These are phyloP conservation scores for Heliocidaris erythrogramma DNA, from an alignment of 35 echinoderm and acorn worm species.

Conservation along the genomic window DNA sequence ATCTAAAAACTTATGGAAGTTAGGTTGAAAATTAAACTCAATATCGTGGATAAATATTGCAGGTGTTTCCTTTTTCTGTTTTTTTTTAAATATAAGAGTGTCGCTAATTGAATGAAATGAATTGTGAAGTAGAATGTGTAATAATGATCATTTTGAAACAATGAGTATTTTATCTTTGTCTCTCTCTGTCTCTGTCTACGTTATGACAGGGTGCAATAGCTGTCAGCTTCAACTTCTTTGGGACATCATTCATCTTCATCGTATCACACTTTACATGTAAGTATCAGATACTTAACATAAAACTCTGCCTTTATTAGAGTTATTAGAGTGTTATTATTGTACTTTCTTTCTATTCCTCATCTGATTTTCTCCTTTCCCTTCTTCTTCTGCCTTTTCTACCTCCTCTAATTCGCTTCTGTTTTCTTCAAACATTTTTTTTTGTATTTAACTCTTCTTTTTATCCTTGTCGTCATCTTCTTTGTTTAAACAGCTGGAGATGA, in stretches of 20 bases:
- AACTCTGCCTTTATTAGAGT: no score
- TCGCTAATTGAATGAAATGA: background rate
- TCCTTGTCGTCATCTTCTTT: background rate
- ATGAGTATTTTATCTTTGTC: background rate
- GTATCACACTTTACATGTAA: conserved; percentile 91
- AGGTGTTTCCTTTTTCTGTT: no score
- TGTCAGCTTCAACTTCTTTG: conserved; percentile 95
- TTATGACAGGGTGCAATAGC: conserved; percentile 88
- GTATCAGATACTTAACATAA: conserved; percentile 12
- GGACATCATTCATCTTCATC: conserved; percentile 92
- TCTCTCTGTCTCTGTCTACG: background rate
- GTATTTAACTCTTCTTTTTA: background rate
- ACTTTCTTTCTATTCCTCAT: no score
- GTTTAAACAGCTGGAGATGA: conserved; percentile 78
- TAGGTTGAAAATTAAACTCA: no score
- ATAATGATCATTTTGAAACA: background rate
- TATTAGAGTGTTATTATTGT: no score
- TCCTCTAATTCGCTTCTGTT: no score
- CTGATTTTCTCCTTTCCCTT: no score
- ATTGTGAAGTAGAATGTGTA: background rate
- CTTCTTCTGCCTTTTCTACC: no score
- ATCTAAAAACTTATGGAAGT: no score
- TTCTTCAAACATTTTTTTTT: no score
- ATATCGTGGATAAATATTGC: no score
- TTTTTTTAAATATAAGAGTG: no score